Base-by-base conservation (phyloP, 1,140 invertebrate genomes). In the Cyclargus thomasi region DNA sequence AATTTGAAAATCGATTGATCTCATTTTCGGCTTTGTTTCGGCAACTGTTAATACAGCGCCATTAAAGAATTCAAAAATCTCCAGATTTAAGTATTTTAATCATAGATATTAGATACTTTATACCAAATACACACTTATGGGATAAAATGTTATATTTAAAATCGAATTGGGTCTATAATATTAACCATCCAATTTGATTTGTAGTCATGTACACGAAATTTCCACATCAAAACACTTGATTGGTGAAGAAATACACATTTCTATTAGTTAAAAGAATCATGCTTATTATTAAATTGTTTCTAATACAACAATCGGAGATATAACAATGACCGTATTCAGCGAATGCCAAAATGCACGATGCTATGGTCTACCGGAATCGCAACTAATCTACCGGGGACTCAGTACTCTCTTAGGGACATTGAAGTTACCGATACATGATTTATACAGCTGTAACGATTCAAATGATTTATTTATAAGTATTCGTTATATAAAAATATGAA, bases 391-490 rank as follows among this genome's bases (percentile, higher is more conserved):
- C 18, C 16, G 16, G 0, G 1, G 11, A 20, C 11, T 59, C 18
- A 20, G 55, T 59, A 22, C 18, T 59, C 10, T 21, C 55, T 59
- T 59, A 18, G 55, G 55, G 55, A 59, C 55, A 17, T 8, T 47
- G 39, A 47, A n/a, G 21, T 20, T 59, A 59, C 17, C 11, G 18
- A 59, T 59, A 14, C 14, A 47, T 47, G 39, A 47, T 47, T 47
- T 47, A 47, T 59, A 59, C 55, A 59, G 10, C 18, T 8, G 18
- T 20, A 59, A 55, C 17, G 53, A 55, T 55, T 55, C 16, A 55
- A 55, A 21, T 59, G 55, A 59, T 59, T 59, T 57, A 57, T 57
- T 39, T 20, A 59, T 59, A 59, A 59, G 55, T 59, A 47, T 59
- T 20, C 2, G 18, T 59, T 59, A 59, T 59, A 59, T 10, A 59